Conservation (phyloP, 2,113 vertebrate species). For the Fregata magnificens region DNA sequence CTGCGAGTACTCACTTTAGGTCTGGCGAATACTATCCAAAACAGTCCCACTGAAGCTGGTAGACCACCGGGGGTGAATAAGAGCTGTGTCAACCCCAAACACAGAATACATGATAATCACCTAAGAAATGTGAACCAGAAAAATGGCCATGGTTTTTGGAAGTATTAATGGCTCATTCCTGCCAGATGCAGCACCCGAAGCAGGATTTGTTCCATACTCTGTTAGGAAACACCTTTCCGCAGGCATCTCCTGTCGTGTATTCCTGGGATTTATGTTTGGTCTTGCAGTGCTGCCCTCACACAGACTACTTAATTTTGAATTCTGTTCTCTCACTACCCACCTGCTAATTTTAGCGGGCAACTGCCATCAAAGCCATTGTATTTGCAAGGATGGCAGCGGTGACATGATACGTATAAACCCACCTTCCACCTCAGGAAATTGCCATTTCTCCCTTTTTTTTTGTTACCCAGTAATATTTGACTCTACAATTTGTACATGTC, state of each 20-base stretch:
- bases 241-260: accelerated
- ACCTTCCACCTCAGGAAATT: not conserved
- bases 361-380: not conserved
- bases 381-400: not conserved
- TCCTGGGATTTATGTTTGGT: not conserved
- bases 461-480: not conserved
- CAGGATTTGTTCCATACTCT: not conserved
- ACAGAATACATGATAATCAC: not conserved
- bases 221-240: not conserved
- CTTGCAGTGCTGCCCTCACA: not conserved
- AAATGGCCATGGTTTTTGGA: accelerated
- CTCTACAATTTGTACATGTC: not conserved
- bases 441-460: not conserved
- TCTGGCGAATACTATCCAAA: not conserved
- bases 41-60: not conserved
- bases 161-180: too few relatives aligned
- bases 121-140: accelerated
- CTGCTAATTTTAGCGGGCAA: not conserved
- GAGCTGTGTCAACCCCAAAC: not conserved
- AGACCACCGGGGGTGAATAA: accelerated
- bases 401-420: accelerated
- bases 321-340: not conserved
- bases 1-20: not conserved
- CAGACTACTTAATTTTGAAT: not conserved
- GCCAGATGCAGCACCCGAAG: not conserved